Evolutionary conservation across 2,888 invertebrate genomes (phyloP), one percentile per base, ranked within the genome.

Genomic region (Venustoraphidia nigricollis): DNA sequence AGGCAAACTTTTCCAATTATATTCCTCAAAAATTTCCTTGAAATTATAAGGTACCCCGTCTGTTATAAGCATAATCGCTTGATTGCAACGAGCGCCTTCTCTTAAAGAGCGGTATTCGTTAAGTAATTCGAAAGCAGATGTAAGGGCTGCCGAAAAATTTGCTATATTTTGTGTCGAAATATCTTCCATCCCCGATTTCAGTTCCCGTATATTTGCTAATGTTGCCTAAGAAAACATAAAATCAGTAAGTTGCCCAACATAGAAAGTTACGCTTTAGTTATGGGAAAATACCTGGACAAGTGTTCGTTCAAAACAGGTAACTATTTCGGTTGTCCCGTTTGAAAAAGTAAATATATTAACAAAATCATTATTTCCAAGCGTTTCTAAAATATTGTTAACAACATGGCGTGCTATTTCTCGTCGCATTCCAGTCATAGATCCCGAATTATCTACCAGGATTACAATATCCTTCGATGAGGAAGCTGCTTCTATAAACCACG

Each of bases 11-110:
- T 72, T 72, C 88, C 89, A 89, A 67, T 96, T 98, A 70, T 86
- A 91, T 55, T 77, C 73, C 61, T 89, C 79, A 67, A 98, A 98
- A 49, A 95, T 81, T 60, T 93, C 88, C 63, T 90, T 85, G 68
- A 84, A 94, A 62, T 86, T 90, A 61, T 92, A 89, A 41, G 96
- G 94, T 11, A 96, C 93, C 27, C 97, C 97, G 66, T 98, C 98
- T n/a, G 97, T 96, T 57, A 98, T 83, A 56, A 98, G 70, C 96
- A 98, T 96, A 60, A 98, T 96, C 27, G 95, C 96, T 72, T 95
- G 86, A 68, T 91, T 92, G 64, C 88, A 88, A 56, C 76, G 62
- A 13, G 67, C 67, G 9, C 67, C 66, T 63, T 77, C 75, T 44
- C 72, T 71, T 53, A 74, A 75, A 34, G 70, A 69, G 55, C 80